Evolutionary conservation across 2,113 vertebrate species (phyloP).

Genomic region (Zingel zingel): DNA sequence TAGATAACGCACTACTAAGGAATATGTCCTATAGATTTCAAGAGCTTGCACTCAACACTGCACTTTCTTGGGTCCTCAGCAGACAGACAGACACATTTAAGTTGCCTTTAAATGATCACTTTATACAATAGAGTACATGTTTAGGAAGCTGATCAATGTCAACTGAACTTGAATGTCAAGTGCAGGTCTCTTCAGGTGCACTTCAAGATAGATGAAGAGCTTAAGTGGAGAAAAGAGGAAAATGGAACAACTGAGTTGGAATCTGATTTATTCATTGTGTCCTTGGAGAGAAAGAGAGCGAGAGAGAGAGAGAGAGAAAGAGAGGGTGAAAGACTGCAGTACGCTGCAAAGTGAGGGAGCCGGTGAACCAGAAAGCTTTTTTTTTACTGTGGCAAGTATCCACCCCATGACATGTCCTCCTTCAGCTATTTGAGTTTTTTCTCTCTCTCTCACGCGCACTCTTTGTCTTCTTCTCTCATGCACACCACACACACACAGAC

Average conservation of each 20-base stretch:
- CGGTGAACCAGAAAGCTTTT: slow-evolving; percentile 65
- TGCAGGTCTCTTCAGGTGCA: slow-evolving; percentile 85
- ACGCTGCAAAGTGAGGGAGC: slow-evolving; percentile 59
- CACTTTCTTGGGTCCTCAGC: not conserved
- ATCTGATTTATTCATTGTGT: slow-evolving; percentile 74
- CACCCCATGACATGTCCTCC: slow-evolving; percentile 50
- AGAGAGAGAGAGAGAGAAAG: slow-evolving; percentile 49
- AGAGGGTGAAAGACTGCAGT: slow-evolving; percentile 52
- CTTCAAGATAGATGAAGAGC: slow-evolving; percentile 88
- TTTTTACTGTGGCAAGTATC: slow-evolving; percentile 52
- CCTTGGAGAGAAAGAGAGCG: slow-evolving; percentile 55
- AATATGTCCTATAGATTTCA: no score
- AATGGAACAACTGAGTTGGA: slow-evolving; percentile 90
- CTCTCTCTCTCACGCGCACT: not conserved
- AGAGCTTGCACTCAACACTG: no score
- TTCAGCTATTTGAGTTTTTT: slow-evolving; percentile 40
- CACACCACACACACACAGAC: not conserved
- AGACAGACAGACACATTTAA: not conserved
- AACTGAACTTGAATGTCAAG: slow-evolving; percentile 62
- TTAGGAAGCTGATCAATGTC: slow-evolving; percentile 55
- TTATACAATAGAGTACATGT: slow-evolving; percentile 13
- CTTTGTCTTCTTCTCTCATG: not conserved
- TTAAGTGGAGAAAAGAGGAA: slow-evolving; percentile 91
- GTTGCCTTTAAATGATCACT: slow-evolving; percentile 16
- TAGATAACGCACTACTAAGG: no score